Conservation (phyloP, 2,113 vertebrate species). For the Oenanthe oenanthe region DNA sequence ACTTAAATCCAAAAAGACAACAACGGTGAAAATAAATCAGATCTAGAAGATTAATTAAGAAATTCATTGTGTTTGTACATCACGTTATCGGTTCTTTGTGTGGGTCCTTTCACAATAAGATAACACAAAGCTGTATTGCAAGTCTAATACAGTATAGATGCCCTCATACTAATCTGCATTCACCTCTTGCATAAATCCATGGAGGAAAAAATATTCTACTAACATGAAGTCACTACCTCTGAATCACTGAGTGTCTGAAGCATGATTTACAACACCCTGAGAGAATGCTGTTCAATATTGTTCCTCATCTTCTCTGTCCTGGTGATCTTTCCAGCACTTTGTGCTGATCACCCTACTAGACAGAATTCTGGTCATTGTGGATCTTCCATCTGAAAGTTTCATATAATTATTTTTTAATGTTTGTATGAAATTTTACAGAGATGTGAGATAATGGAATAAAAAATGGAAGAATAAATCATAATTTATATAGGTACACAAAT, state of each 20-base stretch:
- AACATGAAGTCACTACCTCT: neutral
- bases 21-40: neutral
- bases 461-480: neutral
- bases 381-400: neutral
- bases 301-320: neutral
- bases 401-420: neutral
- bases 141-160: neutral
- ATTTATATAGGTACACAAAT: neutral
- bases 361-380: neutral
- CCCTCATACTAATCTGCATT: neutral
- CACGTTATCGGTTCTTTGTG: rapidly evolving
- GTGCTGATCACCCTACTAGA: neutral
- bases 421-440: neutral
- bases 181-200: neutral
- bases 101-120: neutral
- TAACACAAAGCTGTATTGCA: neutral
- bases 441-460: neutral
- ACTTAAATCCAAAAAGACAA: neutral
- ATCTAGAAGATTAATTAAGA: neutral
- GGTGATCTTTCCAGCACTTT: neutral
- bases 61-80: neutral
- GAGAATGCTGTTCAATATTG: neutral
- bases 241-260: neutral
- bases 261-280: neutral
- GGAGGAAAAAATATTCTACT: neutral